These are phyloP conservation scores for Staurois parvus DNA, from an alignment of 2,797 vertebrate genomes.

Conservation along the genomic window DNA sequence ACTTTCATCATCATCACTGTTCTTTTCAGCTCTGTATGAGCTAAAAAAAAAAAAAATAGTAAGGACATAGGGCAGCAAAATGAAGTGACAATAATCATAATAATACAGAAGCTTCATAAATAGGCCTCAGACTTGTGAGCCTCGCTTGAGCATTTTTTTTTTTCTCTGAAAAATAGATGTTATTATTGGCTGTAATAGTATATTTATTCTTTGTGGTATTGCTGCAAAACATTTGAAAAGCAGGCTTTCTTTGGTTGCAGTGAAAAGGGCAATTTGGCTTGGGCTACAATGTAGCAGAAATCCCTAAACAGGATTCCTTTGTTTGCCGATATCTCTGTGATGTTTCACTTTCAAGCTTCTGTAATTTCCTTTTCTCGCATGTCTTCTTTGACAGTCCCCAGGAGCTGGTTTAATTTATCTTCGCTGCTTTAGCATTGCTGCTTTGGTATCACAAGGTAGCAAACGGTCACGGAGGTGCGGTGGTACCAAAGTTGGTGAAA, in stretches of 20 bases:
- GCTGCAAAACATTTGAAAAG: constrained; percentile 22
- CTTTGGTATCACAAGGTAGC: neutral
- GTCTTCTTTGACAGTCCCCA: constrained; percentile 5
- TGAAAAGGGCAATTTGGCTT: constrained; percentile 15
- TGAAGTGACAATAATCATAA: too few species aligned
- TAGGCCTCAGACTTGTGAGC: too few species aligned
- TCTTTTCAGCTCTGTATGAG: too few species aligned
- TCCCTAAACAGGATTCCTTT: constrained; percentile 22
- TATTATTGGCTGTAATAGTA: neutral
- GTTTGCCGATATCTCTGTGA: constrained; percentile 19
- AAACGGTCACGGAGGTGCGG: neutral
- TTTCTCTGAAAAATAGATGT: neutral
- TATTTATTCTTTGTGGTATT: neutral
- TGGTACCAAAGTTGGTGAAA: neutral
- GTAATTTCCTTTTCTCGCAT: constrained; percentile 18
- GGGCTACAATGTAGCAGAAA: constrained; percentile 16
- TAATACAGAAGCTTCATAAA: too few species aligned
- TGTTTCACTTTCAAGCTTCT: constrained; percentile 2
- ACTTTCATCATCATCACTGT: too few species aligned
- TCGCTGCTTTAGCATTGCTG: neutral
- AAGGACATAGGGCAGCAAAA: too few species aligned
- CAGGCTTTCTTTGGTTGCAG: neutral
- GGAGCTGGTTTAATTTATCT: neutral
- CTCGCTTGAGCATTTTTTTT: too few species aligned
- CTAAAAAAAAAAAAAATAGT: too few species aligned